Conservation (phyloP, 2,888 invertebrate genomes). For the Phyllotreta cruciferae region DNA sequence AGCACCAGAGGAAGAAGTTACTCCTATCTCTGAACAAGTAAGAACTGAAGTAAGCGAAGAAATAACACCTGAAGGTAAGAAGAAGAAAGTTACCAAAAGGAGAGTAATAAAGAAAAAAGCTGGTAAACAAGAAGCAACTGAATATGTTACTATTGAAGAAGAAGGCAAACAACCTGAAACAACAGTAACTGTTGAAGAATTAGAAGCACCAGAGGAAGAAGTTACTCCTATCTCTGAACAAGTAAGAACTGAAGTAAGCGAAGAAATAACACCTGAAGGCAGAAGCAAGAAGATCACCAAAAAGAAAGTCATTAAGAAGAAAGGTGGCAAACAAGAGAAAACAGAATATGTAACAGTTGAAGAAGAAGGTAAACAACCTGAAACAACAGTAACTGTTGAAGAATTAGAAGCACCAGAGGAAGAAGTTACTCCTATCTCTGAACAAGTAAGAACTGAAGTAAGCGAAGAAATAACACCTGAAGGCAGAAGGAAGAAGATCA, state of each 20-base stretch:
- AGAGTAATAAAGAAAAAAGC: constrained; percentile 49
- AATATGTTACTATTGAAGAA: constrained; percentile 55
- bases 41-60: constrained; percentile 51
- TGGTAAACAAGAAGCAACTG: constrained; percentile 45
- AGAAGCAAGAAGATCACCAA: constrained; percentile 44
- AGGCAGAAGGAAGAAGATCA: constrained; percentile 56
- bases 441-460: constrained; percentile 60
- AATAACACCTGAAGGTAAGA: constrained; percentile 53
- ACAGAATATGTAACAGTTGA: constrained; percentile 57
- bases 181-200: constrained; percentile 41
- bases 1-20: constrained; percentile 50
- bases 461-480: constrained; percentile 58
- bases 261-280: constrained; percentile 40
- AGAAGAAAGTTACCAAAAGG: constrained; percentile 36
- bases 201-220: constrained; percentile 53
- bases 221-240: constrained; percentile 40
- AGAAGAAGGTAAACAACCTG: constrained; percentile 60
- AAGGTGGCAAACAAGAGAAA: constrained; percentile 56
- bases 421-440: constrained; percentile 40
- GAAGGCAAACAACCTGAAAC: constrained; percentile 44
- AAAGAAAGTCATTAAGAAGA: constrained; percentile 46
- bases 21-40: constrained; percentile 53
- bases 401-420: constrained; percentile 50
- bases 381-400: constrained; percentile 60
- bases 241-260: constrained; percentile 45